phyloP scores from a whole-genome alignment of 2,888 invertebrate genomes.

The Rhyacophila evoluta region DNA sequence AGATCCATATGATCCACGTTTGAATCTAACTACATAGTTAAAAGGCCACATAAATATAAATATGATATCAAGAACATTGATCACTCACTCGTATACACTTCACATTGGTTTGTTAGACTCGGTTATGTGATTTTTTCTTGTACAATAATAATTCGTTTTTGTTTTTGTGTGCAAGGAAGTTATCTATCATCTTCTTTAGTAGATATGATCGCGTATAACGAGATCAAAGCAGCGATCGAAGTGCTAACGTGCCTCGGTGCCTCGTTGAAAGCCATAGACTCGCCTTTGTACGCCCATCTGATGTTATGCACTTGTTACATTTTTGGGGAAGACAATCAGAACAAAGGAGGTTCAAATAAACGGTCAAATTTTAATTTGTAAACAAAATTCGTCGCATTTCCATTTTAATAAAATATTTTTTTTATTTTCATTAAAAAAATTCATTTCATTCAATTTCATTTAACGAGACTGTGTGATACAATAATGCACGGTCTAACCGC shows the following conservation, averaged over 20 bases:
- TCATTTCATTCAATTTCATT: too few species aligned
- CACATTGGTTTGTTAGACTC: background rate
- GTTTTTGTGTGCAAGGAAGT: slow-evolving; percentile 45
- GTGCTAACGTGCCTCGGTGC: slow-evolving; percentile 12
- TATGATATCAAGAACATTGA: too few species aligned
- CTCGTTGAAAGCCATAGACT: background rate
- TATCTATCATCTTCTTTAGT: slow-evolving; percentile 47
- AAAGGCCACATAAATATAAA: too few species aligned
- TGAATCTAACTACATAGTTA: too few species aligned
- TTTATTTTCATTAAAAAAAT: too few species aligned
- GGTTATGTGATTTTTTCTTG: background rate
- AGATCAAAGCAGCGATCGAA: slow-evolving; percentile 33
- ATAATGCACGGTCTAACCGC: too few species aligned
- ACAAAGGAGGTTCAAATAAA: background rate
- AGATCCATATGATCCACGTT: too few species aligned
- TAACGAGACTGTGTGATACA: too few species aligned
- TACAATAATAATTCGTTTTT: slow-evolving; percentile 34
- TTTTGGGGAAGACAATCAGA: background rate
- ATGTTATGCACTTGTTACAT: background rate
- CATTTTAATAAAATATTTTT: too few species aligned
- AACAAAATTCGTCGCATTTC: too few species aligned
- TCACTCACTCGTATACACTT: background rate
- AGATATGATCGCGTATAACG: slow-evolving; percentile 43
- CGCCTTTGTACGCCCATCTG: background rate
- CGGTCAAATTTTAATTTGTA: too few species aligned